Percentiles rank a stretch among this genome's conserved stretches.
These are phyloP conservation scores for Salvelinus alpinus DNA, from an alignment of 2,113 vertebrate genomes.

Conservation along the genomic window DNA sequence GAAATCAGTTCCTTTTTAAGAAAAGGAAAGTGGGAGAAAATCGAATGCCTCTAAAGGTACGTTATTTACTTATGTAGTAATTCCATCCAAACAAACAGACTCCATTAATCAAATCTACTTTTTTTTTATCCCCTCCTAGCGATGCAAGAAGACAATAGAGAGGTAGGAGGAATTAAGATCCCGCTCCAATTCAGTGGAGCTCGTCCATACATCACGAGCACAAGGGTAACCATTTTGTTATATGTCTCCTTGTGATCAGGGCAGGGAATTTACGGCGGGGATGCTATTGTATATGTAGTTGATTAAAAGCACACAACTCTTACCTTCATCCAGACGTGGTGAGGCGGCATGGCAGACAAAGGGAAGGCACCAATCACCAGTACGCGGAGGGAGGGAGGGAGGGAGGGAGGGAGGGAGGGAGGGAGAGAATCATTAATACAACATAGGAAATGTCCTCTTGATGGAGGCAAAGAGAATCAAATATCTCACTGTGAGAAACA, in stretches of 20 bases:
- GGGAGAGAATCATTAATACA: constrained; percentile 24
- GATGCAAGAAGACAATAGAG: background rate
- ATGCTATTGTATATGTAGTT: constrained; percentile 9
- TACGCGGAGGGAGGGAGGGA: constrained; percentile 7
- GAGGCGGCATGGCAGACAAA: background rate
- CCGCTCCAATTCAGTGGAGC: constrained; percentile 4
- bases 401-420: constrained; percentile 6
- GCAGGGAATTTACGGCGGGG: constrained; percentile 20
- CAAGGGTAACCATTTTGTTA: constrained; percentile 11
- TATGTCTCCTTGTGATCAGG: constrained; percentile 18
- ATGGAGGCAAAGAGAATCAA: constrained; percentile 13
- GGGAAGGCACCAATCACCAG: background rate
- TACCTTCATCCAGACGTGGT: constrained; percentile 59
- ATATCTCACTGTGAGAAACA: constrained; percentile 10
- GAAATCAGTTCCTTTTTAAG: constrained; percentile 38
- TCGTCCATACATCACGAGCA: background rate
- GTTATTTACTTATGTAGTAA: constrained; percentile 19
- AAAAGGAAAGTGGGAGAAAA: constrained; percentile 6
- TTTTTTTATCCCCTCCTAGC: background rate
- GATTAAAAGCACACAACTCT: constrained; percentile 41
- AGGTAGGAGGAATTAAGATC: background rate
- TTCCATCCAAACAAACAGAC: background rate
- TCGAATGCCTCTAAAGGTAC: constrained; percentile 3
- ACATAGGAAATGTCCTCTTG: constrained; percentile 18
- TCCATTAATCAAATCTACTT: constrained; percentile 2